phyloP scores from a whole-genome alignment of 2,113 vertebrate genomes.

The Hipposideros armiger region DNA sequence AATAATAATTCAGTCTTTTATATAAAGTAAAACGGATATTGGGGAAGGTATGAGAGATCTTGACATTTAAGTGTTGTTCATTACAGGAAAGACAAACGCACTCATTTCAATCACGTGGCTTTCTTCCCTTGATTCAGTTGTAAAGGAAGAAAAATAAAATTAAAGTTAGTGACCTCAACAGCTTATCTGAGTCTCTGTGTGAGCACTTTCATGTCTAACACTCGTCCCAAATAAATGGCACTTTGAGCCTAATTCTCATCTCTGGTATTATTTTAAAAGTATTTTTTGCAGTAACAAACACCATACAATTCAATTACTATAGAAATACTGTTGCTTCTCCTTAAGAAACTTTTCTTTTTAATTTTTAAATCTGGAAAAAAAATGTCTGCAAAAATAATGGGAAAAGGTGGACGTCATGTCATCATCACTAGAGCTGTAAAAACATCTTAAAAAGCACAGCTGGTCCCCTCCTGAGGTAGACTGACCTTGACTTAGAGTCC shows the following conservation, averaged over 20 bases:
- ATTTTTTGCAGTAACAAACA: slow-evolving; percentile 29
- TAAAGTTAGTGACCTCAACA: background rate
- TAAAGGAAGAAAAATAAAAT: background rate
- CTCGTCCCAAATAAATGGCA: background rate
- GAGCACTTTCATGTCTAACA: background rate
- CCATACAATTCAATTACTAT: background rate
- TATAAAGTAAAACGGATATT: background rate
- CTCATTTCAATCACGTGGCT: background rate
- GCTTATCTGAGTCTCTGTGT: background rate
- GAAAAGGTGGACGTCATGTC: background rate
- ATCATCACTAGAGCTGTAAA: background rate
- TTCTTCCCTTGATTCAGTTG: background rate
- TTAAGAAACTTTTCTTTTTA: background rate
- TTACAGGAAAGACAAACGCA: background rate
- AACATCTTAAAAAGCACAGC: background rate
- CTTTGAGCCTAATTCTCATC: background rate
- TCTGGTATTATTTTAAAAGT: background rate
- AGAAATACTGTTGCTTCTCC: background rate
- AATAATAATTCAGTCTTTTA: background rate
- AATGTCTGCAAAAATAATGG: background rate
- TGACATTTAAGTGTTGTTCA: background rate
- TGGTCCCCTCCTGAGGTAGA: rapidly evolving
- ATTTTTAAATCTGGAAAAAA: background rate
- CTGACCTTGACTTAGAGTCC: background rate
- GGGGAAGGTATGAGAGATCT: background rate